Evolutionary conservation across 2,797 vertebrate genomes (phyloP).

Genomic region (Propithecus perrieri): DNA sequence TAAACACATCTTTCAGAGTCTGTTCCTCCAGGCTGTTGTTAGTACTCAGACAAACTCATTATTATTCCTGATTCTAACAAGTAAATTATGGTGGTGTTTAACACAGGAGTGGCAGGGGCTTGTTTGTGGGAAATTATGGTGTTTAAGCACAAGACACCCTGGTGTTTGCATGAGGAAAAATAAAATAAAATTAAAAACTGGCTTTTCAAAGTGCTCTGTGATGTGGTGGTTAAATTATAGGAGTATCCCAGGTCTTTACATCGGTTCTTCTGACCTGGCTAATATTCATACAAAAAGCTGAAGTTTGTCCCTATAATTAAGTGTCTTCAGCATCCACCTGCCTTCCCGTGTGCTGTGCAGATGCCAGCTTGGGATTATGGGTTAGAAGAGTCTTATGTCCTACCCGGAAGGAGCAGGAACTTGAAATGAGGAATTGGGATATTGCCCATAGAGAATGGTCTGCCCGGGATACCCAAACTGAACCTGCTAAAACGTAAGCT

Average conservation of each 20-base stretch:
- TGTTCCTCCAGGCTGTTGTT: not conserved
- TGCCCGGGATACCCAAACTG: not conserved
- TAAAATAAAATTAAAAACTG: not conserved
- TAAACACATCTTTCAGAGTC: not conserved
- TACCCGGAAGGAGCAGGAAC: not conserved
- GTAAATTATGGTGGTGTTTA: constrained; percentile 42
- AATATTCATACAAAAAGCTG: not conserved
- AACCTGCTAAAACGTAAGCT: not conserved
- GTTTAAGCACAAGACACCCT: constrained; percentile 57
- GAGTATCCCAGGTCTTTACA: not conserved
- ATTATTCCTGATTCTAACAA: constrained; percentile 54
- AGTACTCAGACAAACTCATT: constrained; percentile 28
- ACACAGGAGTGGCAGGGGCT: not conserved
- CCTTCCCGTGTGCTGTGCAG: not conserved
- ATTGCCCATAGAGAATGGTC: not conserved
- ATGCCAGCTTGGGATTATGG: not conserved
- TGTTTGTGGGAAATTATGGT: constrained; percentile 54
- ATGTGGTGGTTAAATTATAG: not conserved
- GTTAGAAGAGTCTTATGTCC: not conserved
- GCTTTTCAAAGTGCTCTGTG: not conserved
- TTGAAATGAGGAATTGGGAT: not conserved
- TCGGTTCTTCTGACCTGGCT: not conserved
- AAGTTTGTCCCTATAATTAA: not conserved
- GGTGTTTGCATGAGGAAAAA: constrained; percentile 19
- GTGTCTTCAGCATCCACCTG: not conserved